phyloP scores from a whole-genome alignment of 2,797 vertebrate species.

The Sus cebifrons region DNA sequence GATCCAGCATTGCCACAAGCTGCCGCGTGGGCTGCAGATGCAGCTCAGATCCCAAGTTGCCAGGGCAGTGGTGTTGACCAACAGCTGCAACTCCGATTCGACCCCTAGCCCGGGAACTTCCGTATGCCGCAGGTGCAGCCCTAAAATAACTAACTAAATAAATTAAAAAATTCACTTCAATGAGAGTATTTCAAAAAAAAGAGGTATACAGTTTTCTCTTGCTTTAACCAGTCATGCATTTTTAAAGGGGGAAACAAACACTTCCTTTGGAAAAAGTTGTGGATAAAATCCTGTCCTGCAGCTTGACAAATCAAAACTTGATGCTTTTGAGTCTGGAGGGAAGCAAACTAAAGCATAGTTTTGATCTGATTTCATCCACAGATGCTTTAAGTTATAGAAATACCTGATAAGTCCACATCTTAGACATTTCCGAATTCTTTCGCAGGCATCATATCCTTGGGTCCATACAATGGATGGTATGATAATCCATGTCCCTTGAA shows the following conservation, averaged over 20 bases:
- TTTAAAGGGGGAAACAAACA: background rate
- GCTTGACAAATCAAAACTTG: background rate
- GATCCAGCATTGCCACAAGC: no score
- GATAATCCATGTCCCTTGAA: background rate
- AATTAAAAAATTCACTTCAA: background rate
- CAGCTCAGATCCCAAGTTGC: no score
- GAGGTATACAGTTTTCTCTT: background rate
- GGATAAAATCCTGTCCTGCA: background rate
- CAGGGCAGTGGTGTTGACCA: no score
- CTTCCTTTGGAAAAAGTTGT: conserved; percentile 12
- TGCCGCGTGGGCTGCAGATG: no score
- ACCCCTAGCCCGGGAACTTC: no score
- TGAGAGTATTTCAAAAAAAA: background rate
- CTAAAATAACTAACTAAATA: no score
- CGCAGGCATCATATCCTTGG: background rate
- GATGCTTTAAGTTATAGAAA: background rate
- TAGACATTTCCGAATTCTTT: background rate
- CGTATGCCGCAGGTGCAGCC: no score
- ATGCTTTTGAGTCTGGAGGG: background rate
- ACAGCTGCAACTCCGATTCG: no score
- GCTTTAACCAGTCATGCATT: background rate
- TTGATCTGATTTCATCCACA: background rate
- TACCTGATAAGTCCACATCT: background rate
- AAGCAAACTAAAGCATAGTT: background rate
- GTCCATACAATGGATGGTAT: background rate